phyloP scores from a whole-genome alignment of 1,140 invertebrate genomes.

The Popillia japonica region DNA sequence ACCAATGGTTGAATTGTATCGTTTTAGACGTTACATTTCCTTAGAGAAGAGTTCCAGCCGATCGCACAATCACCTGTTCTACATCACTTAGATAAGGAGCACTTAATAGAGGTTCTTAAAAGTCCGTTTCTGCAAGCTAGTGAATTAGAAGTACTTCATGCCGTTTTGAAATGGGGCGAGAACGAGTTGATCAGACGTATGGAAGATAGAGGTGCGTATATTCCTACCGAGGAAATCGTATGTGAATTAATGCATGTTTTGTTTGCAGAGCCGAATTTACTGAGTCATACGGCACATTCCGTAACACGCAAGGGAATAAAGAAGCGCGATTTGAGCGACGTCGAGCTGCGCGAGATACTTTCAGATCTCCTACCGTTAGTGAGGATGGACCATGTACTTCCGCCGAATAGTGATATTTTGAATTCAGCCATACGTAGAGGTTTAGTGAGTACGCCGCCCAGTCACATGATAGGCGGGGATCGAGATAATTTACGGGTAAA shows the following conservation, averaged over 20 bases:
- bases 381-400: constrained; percentile 88
- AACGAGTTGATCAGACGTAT: constrained; percentile 81
- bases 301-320: constrained; percentile 87
- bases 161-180: constrained; percentile 92
- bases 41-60: constrained; percentile 85
- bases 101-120: constrained; percentile 81
- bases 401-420: constrained; percentile 83
- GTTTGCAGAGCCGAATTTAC: constrained; percentile 83
- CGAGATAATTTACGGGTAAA: constrained; percentile 76
- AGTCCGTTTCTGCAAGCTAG: constrained; percentile 93
- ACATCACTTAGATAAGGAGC: constrained; percentile 80
- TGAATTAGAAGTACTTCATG: constrained; percentile 87
- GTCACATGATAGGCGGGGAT: constrained; percentile 84
- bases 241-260: too few relatives aligned
- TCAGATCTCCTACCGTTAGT: constrained; percentile 84
- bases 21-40: constrained; percentile 67
- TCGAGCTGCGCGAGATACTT: constrained; percentile 86
- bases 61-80: constrained; percentile 76
- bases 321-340: constrained; percentile 84
- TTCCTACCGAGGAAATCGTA: too few relatives aligned
- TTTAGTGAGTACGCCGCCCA: constrained; percentile 83
- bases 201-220: constrained; percentile 80
- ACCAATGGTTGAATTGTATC: constrained; percentile 29
- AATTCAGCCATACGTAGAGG: constrained; percentile 82
- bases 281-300: constrained; percentile 91